Conservation (phyloP, 2,888 invertebrate species). For the Meloe dianella region DNA sequence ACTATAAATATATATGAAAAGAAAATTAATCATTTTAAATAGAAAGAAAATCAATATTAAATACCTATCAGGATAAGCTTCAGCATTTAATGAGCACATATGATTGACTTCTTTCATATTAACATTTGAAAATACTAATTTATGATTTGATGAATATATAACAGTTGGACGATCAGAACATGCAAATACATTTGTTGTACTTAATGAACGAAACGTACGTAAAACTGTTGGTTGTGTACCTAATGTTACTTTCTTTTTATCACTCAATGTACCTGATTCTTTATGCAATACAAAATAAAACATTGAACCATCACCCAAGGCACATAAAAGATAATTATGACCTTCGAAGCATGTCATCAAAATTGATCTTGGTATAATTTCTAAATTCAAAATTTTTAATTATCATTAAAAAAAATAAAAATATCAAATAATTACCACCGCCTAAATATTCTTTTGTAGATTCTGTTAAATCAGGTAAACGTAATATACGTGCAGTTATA, state of each 20-base stretch:
- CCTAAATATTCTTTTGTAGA: slow-evolving; percentile 87
- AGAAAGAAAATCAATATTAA: slow-evolving; percentile 18
- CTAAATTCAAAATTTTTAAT: no score
- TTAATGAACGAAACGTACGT: slow-evolving; percentile 85
- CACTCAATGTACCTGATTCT: slow-evolving; percentile 74
- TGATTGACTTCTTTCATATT: slow-evolving; percentile 94
- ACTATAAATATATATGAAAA: slow-evolving; percentile 60
- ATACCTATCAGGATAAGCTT: slow-evolving; percentile 91
- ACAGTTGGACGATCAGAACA: slow-evolving; percentile 99
- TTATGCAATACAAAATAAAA: slow-evolving; percentile 91
- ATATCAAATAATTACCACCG: slow-evolving; percentile 66
- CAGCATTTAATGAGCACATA: slow-evolving; percentile 97
- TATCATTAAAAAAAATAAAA: no score
- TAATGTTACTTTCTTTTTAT: slow-evolving; percentile 93
- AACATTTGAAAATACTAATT: slow-evolving; percentile 97
- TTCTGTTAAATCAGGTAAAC: slow-evolving; percentile 79
- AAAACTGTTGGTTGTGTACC: slow-evolving; percentile 97
- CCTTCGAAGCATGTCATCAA: slow-evolving; percentile 94
- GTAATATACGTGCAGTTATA: slow-evolving; percentile 87
- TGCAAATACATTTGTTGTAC: slow-evolving; percentile 96
- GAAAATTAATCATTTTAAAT: not conserved
- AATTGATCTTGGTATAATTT: slow-evolving; percentile 96
- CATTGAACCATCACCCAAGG: slow-evolving; percentile 97
- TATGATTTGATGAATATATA: slow-evolving; percentile 98
- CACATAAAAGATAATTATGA: slow-evolving; percentile 86